A percentile compares a stretch with the other conserved stretches of the same genome.
These are phyloP conservation scores for Drusus annulatus DNA, from an alignment of 1,140 invertebrate genomes.

Conservation along the genomic window DNA sequence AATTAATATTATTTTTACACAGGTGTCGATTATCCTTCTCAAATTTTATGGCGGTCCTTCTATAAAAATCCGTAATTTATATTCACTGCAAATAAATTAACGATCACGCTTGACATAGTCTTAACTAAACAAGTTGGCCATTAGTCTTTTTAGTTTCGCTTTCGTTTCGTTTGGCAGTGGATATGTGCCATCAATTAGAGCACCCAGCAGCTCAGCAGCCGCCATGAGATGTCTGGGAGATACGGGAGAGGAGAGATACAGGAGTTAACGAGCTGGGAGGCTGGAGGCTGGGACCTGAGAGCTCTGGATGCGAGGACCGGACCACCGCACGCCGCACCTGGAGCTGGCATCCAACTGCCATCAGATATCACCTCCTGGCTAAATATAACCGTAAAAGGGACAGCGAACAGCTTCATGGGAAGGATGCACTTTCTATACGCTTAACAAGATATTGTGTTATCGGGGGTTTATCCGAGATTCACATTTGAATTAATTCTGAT, in stretches of 20 bases:
- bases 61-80: not conserved
- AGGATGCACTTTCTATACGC: not conserved
- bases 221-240: slow-evolving; percentile 18
- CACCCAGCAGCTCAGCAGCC: not conserved
- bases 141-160: slow-evolving; percentile 25
- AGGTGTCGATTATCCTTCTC: not conserved
- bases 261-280: not conserved
- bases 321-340: slow-evolving; percentile 4
- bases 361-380: slow-evolving; percentile 1
- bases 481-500: no score
- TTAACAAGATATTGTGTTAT: not conserved
- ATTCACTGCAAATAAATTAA: slow-evolving; percentile 14
- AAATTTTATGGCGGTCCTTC: not conserved
- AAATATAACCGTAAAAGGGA: slow-evolving; percentile 5
- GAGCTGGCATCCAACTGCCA: not conserved
- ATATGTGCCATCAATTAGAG: slow-evolving; percentile 23
- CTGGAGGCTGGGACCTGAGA: not conserved
- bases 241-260: slow-evolving; percentile 8
- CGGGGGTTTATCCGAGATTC: no score
- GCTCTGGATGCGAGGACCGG: not conserved
- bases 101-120: not conserved
- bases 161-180: slow-evolving; percentile 18
- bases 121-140: slow-evolving; percentile 8
- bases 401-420: not conserved
- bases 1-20: no score